A percentile compares a stretch with the other conserved stretches of the same genome.
These are phyloP conservation scores for Schizaphis graminum DNA, from an alignment of 2,888 invertebrate genomes.

Conservation along the genomic window DNA sequence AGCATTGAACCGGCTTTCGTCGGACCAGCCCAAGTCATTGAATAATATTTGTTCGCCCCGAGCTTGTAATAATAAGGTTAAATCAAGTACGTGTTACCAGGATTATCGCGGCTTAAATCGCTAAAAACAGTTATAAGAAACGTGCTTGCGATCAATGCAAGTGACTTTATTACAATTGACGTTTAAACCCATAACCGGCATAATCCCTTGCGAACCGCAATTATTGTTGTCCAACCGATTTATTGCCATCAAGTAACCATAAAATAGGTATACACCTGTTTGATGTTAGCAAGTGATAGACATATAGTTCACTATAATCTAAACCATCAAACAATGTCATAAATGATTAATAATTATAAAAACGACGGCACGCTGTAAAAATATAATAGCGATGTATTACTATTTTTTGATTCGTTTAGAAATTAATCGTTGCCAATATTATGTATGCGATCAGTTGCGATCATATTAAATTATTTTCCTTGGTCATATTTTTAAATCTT, in stretches of 20 bases:
- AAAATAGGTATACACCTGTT: background rate
- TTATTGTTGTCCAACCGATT: background rate
- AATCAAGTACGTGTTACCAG: background rate
- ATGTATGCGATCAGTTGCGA: background rate
- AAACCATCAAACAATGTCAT: background rate
- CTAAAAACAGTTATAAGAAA: background rate
- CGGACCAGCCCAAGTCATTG: background rate
- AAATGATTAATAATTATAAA: background rate
- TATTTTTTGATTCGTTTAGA: background rate
- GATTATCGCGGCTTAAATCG: background rate
- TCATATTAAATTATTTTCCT: background rate
- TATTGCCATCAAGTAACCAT: background rate
- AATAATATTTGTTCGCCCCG: background rate
- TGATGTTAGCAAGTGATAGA: background rate
- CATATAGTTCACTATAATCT: background rate
- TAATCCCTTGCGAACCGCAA: background rate
- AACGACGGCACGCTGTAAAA: background rate
- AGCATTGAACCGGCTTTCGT: conserved; percentile 9
- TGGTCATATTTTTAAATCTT: background rate
- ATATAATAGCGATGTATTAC: no score
- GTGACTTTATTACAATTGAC: background rate
- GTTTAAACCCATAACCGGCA: background rate
- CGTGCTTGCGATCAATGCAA: background rate
- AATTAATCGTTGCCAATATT: background rate
- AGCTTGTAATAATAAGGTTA: background rate